phyloP scores from a whole-genome alignment of 2,113 vertebrate species.

The Lontra canadensis region DNA sequence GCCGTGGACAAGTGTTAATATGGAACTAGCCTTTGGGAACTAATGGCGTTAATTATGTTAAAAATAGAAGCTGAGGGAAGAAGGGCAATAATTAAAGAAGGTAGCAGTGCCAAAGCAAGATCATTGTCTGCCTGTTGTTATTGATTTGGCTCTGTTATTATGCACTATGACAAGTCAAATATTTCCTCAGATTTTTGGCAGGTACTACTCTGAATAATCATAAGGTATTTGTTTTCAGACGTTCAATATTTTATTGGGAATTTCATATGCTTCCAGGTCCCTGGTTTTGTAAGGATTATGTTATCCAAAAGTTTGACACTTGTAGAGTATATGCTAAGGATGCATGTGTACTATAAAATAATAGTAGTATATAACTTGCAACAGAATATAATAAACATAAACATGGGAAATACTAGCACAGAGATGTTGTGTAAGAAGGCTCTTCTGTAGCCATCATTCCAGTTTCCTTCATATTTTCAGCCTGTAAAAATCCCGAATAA shows the following conservation, averaged over 20 bases:
- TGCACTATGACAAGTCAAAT: neutral
- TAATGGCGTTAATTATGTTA: neutral
- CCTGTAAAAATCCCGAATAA: neutral
- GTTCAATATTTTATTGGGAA: neutral
- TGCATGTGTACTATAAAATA: neutral
- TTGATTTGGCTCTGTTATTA: neutral
- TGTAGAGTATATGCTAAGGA: neutral
- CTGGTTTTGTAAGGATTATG: neutral
- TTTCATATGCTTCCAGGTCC: neutral
- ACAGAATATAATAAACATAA: constrained; percentile 13
- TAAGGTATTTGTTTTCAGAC: constrained; percentile 37
- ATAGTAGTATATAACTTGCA: neutral
- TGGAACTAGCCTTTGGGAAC: neutral
- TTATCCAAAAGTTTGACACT: neutral
- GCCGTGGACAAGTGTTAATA: neutral
- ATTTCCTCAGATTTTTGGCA: neutral
- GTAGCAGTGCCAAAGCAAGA: neutral
- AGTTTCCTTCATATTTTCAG: neutral
- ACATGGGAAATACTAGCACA: neutral
- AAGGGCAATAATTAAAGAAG: neutral
- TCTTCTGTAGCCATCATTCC: neutral
- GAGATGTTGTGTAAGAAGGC: neutral
- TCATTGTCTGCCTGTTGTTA: neutral
- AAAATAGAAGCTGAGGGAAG: neutral
- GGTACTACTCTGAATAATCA: neutral